Evolutionary conservation across 2,113 vertebrate genomes (phyloP).

Genomic region (Calyptomena viridis): DNA sequence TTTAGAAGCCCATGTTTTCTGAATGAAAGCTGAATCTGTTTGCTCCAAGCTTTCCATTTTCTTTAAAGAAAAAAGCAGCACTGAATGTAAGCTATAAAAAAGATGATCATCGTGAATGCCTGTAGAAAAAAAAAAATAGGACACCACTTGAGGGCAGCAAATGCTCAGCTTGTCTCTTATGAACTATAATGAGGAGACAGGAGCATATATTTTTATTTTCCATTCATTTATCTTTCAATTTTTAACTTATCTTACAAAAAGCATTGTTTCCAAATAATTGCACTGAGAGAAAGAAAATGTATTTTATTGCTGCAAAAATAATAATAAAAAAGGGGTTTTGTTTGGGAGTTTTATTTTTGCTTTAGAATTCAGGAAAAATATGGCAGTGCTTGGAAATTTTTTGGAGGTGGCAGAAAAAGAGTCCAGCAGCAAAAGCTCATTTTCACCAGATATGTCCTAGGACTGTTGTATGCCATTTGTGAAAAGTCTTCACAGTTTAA

Average conservation of each 20-base stretch:
- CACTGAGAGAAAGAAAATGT: background rate
- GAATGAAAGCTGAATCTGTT: background rate
- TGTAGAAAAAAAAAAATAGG: background rate
- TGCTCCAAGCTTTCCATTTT: background rate
- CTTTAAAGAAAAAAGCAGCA: background rate
- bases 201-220: background rate
- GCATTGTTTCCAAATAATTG: background rate
- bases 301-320: background rate
- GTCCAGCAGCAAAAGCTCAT: background rate
- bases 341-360: background rate
- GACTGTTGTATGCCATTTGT: background rate
- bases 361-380: background rate
- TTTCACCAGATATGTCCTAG: background rate
- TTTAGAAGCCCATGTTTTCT: background rate
- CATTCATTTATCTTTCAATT: background rate
- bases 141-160: conserved; percentile 73
- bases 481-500: background rate
- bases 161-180: conserved; percentile 40
- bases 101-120: background rate
- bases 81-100: background rate
- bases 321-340: background rate
- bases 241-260: background rate
- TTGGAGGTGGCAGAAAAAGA: background rate
- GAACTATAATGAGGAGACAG: background rate
- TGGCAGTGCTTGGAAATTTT: background rate